Evolutionary conservation across 2,888 invertebrate species (phyloP).

Genomic region (Melieria picta): DNA sequence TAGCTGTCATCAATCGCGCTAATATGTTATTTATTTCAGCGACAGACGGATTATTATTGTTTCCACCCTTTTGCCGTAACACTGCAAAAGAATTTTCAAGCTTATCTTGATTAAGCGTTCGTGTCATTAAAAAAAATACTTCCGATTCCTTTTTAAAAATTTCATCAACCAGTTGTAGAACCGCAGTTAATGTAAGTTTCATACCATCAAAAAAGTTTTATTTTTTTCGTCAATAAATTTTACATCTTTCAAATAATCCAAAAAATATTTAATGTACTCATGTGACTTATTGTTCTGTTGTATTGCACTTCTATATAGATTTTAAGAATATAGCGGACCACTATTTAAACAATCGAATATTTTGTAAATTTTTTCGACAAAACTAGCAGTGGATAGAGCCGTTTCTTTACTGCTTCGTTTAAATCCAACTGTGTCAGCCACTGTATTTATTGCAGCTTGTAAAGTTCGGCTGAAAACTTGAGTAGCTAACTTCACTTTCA

Average conservation of each 20-base stretch:
- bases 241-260: constrained; percentile 16
- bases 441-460: constrained; percentile 31
- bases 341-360: constrained; percentile 27
- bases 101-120: constrained; percentile 8
- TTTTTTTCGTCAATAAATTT: constrained; percentile 15
- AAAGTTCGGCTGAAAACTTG: constrained; percentile 31
- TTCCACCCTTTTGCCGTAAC: constrained; percentile 26
- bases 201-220: constrained; percentile 21
- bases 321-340: constrained; percentile 10
- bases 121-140: constrained; percentile 19
- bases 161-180: constrained; percentile 18
- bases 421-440: constrained; percentile 9
- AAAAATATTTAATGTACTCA: constrained; percentile 18
- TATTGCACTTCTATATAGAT: constrained; percentile 12
- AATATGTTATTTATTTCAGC: constrained; percentile 23
- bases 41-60: constrained; percentile 28
- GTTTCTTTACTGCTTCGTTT: constrained; percentile 6
- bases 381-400: constrained; percentile 18
- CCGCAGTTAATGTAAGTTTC: constrained; percentile 13
- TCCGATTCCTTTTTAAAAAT: constrained; percentile 2
- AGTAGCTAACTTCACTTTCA: constrained; percentile 22
- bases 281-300: constrained; percentile 7
- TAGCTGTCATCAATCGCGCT: constrained; percentile 9
- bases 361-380: constrained; percentile 20
- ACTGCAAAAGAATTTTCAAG: constrained; percentile 19